Evolutionary conservation across 1,140 invertebrate species (phyloP).

Genomic region (Stegodyphus mimosarum): DNA sequence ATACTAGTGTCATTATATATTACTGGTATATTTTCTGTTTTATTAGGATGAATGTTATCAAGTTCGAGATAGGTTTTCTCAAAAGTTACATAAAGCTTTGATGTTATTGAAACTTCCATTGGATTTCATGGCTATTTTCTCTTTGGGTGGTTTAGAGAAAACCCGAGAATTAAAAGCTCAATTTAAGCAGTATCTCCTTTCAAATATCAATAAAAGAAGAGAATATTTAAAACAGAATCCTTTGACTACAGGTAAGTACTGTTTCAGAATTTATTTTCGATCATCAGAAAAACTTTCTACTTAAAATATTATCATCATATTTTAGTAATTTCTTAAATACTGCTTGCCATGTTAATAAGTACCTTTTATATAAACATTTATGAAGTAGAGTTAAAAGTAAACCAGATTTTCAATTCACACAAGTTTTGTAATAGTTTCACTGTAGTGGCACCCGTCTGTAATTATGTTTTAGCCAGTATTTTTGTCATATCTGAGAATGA

Average conservation of each 20-base stretch:
- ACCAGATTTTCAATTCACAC: no score
- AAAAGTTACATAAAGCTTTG: slow-evolving; percentile 92
- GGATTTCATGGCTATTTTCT: slow-evolving; percentile 97
- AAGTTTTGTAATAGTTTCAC: no score
- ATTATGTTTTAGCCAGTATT: no score
- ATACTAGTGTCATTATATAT: no score
- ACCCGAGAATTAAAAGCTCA: slow-evolving; percentile 65
- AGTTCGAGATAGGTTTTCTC: slow-evolving; percentile 83
- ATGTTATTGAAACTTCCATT: slow-evolving; percentile 78
- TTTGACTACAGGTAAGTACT: slow-evolving; percentile 49
- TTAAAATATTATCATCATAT: no score
- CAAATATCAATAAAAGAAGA: slow-evolving; percentile 89
- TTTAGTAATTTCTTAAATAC: no score
- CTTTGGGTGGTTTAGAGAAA: slow-evolving; percentile 75
- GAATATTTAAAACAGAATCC: slow-evolving; percentile 78
- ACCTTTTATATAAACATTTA: no score
- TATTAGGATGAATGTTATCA: slow-evolving; percentile 60
- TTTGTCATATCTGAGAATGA: no score
- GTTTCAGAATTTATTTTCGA: not conserved
- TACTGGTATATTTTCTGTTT: not conserved
- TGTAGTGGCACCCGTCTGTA: no score
- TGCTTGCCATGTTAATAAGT: no score
- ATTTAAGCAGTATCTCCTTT: slow-evolving; percentile 82
- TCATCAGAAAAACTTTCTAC: not conserved
- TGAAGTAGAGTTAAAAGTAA: no score